These are phyloP conservation scores for Aleiodes leptofemur DNA, from an alignment of 2,888 invertebrate species.

Conservation along the genomic window DNA sequence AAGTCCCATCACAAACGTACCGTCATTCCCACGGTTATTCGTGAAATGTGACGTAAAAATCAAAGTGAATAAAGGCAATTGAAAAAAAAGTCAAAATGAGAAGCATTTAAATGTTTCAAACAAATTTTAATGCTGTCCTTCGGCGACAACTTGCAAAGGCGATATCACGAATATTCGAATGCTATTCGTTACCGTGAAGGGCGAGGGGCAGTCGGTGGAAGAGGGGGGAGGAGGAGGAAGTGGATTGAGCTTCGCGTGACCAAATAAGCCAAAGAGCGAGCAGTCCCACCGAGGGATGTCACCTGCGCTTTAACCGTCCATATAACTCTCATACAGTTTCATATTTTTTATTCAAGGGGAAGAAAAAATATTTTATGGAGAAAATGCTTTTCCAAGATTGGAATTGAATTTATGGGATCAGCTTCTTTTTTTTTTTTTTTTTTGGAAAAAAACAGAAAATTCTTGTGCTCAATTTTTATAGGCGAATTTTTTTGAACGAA, in stretches of 20 bases:
- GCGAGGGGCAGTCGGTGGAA: too few relatives aligned
- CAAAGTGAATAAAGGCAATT: neutral
- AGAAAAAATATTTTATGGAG: too few relatives aligned
- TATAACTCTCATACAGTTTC: conserved; percentile 11
- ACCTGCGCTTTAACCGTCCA: conserved; percentile 40
- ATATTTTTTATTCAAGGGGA: too few relatives aligned
- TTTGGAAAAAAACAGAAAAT: too few relatives aligned
- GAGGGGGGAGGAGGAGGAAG: neutral
- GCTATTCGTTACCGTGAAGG: conserved; percentile 44
- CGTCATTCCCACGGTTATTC: conserved; percentile 4
- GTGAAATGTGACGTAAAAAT: neutral
- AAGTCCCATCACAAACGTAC: too few relatives aligned
- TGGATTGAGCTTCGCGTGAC: conserved; percentile 40
- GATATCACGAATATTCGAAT: conserved; percentile 52
- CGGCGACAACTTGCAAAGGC: conserved; percentile 36
- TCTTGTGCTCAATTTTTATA: too few relatives aligned
- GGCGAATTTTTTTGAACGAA: too few relatives aligned
- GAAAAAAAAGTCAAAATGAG: neutral
- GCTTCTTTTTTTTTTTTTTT: too few relatives aligned
- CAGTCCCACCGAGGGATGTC: conserved; percentile 56
- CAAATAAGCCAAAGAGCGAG: conserved; percentile 40
- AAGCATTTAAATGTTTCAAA: neutral
- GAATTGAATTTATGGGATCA: too few relatives aligned
- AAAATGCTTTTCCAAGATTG: too few relatives aligned
- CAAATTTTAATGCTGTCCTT: conserved; percentile 12